phyloP scores from a whole-genome alignment of 2,113 vertebrate species.

The Syngnathus typhle region DNA sequence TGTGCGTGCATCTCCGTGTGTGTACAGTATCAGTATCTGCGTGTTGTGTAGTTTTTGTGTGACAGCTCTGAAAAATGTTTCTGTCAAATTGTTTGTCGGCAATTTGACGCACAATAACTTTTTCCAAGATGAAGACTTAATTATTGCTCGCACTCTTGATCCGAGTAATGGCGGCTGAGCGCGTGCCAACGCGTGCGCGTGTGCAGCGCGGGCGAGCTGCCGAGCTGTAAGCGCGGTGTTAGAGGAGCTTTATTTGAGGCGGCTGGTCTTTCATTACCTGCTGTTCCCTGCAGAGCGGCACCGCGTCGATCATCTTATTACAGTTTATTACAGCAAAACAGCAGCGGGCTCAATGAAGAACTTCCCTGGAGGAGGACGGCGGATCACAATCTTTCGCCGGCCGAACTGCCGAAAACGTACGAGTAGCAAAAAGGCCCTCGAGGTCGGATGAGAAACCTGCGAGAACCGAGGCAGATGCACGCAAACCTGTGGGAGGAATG shows the following conservation, averaged over 20 bases:
- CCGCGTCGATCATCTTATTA: constrained; percentile 59
- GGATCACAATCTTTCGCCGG: constrained; percentile 40
- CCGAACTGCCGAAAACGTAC: constrained; percentile 5
- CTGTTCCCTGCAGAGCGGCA: constrained; percentile 56
- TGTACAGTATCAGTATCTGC: neutral
- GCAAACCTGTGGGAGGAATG: neutral
- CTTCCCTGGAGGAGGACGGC: constrained; percentile 46
- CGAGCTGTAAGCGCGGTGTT: constrained; percentile 58
- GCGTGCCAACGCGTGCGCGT: constrained; percentile 4
- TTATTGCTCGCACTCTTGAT: neutral
- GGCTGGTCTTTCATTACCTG: constrained; percentile 62
- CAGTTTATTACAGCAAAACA: constrained; percentile 63
- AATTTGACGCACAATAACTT: neutral
- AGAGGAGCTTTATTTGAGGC: constrained; percentile 62
- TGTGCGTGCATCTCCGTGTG: neutral
- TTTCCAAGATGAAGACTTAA: constrained; percentile 3
- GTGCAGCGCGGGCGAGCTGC: constrained; percentile 27
- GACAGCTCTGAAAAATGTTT: neutral
- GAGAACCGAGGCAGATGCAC: neutral
- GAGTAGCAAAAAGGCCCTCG: neutral
- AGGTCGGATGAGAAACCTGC: neutral
- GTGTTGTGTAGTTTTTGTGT: neutral
- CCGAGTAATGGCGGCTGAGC: constrained; percentile 1
- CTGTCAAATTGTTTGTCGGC: neutral
- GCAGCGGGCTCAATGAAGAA: constrained; percentile 57